Percentiles rank a stretch among this genome's conserved stretches.
Evolutionary conservation across 2,113 vertebrate species (phyloP).

Genomic region (Acanthisitta chloris): DNA sequence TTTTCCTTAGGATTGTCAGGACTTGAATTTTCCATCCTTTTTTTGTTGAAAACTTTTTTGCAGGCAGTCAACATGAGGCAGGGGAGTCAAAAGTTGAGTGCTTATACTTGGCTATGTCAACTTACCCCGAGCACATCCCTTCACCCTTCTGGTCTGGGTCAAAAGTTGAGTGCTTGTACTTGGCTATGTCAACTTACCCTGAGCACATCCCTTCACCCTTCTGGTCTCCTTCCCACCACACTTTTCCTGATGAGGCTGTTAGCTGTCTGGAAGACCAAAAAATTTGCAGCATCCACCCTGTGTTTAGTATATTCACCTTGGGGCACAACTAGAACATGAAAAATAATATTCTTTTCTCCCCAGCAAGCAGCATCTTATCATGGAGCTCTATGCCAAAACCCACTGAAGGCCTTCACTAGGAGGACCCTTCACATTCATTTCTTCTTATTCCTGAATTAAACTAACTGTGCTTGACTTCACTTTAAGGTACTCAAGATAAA

Average conservation of each 20-base stretch:
- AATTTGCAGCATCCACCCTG: not conserved
- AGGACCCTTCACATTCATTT: not conserved
- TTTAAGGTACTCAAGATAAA: not conserved
- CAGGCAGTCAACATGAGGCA: not conserved
- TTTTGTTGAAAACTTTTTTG: not conserved
- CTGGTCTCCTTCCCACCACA: not conserved
- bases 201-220: not conserved
- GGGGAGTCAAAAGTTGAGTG: not conserved
- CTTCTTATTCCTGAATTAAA: not conserved
- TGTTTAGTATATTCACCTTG: accelerated
- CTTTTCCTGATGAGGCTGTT: not conserved
- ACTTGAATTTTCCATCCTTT: not conserved
- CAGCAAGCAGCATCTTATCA: not conserved
- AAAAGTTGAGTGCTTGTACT: not conserved
- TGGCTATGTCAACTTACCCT: not conserved
- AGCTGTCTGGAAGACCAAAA: not conserved
- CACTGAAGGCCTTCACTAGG: not conserved
- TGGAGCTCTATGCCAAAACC: slow-evolving; percentile 5
- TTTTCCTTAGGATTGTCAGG: not conserved
- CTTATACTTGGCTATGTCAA: not conserved
- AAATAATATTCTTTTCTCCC: not conserved
- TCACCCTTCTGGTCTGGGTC: not conserved
- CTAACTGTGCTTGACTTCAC: not conserved
- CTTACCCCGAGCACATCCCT: not conserved
- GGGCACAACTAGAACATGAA: not conserved